Percentiles rank a stretch among this genome's conserved stretches.
These are phyloP conservation scores for Yponomeuta plumbellus DNA, from an alignment of 2,888 invertebrate genomes.

Conservation along the genomic window DNA sequence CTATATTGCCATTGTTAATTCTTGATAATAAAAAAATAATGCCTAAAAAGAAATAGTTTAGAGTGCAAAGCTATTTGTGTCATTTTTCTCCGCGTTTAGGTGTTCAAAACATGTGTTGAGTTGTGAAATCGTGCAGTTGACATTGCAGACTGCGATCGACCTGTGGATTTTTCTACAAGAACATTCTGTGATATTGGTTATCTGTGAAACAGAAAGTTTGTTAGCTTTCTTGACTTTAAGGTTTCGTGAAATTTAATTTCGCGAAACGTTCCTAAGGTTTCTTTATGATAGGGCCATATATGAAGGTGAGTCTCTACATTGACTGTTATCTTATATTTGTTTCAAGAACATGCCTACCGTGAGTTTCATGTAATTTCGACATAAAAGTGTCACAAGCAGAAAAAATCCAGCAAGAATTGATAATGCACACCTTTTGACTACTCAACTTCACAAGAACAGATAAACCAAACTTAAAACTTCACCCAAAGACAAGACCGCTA, in stretches of 20 bases:
- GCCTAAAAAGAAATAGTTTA: conserved; percentile 68
- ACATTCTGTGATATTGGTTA: conserved; percentile 63
- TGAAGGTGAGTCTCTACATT: conserved; percentile 60
- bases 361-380: no score
- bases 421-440: no score
- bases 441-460: no score
- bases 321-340: neutral
- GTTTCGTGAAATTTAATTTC: conserved; percentile 72
- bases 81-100: conserved; percentile 10
- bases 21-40: conserved; percentile 35
- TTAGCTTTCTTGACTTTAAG: conserved; percentile 30
- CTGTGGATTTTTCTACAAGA: conserved; percentile 44
- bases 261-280: conserved; percentile 60
- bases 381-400: no score
- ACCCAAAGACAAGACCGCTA: no score
- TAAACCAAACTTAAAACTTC: no score
- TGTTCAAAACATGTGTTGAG: conserved; percentile 44
- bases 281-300: conserved; percentile 76
- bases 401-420: no score
- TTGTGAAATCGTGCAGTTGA: conserved; percentile 49
- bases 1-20: conserved; percentile 31
- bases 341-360: neutral
- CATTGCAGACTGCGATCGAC: conserved; percentile 44
- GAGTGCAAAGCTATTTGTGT: neutral
- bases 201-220: conserved; percentile 44